phyloP scores from a whole-genome alignment of 2,888 invertebrate species.

The Apamea monoglypha region DNA sequence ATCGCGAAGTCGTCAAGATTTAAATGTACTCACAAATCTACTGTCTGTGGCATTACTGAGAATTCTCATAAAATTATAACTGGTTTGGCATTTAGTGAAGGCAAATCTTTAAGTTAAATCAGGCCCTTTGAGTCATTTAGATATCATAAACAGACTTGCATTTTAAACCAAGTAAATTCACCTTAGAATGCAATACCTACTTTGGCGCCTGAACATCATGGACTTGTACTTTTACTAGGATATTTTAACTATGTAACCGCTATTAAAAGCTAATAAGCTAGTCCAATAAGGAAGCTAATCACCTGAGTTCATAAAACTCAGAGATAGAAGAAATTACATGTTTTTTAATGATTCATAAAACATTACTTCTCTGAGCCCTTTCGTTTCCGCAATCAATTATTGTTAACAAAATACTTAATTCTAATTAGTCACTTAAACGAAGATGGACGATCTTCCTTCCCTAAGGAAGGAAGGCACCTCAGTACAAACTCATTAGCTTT shows the following conservation, averaged over 20 bases:
- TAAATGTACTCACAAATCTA: slow-evolving; percentile 35
- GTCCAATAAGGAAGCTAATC: slow-evolving; percentile 2
- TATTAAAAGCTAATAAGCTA: neutral
- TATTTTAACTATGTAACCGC: neutral
- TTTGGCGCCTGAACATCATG: neutral
- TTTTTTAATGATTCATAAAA: slow-evolving; percentile 17
- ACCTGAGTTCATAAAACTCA: slow-evolving; percentile 7
- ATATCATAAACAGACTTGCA: neutral
- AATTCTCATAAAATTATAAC: slow-evolving; percentile 44
- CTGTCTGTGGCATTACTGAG: slow-evolving; percentile 15
- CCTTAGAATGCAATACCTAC: neutral
- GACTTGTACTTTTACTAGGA: slow-evolving; percentile 1
- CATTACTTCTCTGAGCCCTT: neutral
- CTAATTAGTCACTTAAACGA: neutral
- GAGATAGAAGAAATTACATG: slow-evolving; percentile 4
- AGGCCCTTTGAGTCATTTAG: slow-evolving; percentile 23
- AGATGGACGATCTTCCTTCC: neutral
- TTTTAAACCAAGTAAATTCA: neutral
- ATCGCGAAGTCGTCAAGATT: slow-evolving; percentile 45
- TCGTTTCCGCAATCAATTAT: slow-evolving; percentile 14
- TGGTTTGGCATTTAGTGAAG: slow-evolving; percentile 43
- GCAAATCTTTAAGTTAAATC: slow-evolving; percentile 43
- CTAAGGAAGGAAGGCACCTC: too few relatives aligned
- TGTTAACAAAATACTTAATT: neutral
- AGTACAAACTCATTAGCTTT: neutral